Base-by-base conservation (phyloP, 2,113 vertebrate species). In the Oreochromis niloticus region DNA sequence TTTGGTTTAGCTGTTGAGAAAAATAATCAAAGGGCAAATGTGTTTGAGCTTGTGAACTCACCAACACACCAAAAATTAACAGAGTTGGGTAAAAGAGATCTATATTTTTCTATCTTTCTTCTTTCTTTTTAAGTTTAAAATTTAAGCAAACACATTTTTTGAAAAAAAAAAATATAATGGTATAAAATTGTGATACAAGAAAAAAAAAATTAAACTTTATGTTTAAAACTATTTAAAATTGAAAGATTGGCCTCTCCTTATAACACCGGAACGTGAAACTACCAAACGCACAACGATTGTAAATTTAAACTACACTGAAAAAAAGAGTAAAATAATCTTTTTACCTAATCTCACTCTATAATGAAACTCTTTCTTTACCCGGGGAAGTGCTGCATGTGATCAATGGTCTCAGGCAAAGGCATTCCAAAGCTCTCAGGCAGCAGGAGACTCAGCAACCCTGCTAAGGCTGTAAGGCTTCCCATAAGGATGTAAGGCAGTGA, bases 401-500 rank as follows among this genome's bases (percentile, higher is more conserved):
- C 95, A 48, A 98, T 96, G 87, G 95, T 97, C 90, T 99, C 98
- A 0, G 98, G 98, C 41, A 99, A 95, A 32, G 97, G 91, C 63
- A 91, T 96, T 87, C 97, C 96, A 0, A 90, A 95, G 95, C 95
- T 99, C 95, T 98, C 98, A 0, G 98, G 98, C 57, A 99, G 97
- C 86, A 99, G 97, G 36, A 99, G 96, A n/a, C 97, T 97, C 5
- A 99, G 93, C 85, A 98, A 96, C 86, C 96, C 97, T 0, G 97
- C 95, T 85, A 97, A 82, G 68, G 96, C 71, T 1, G 97, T 98
- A 43, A 99, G 94, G 87, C 97, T 97, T 22, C 98, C 98, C 95
- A 98, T 98, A 71, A 99, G 63, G 83, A 97, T 97, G 41, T 98
- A 98, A 1, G 98, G 98, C 30, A 99, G 96, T 85, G 96, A 95